These are phyloP conservation scores for Rattus rattus DNA, from an alignment of 2,113 vertebrate species.

Conservation along the genomic window DNA sequence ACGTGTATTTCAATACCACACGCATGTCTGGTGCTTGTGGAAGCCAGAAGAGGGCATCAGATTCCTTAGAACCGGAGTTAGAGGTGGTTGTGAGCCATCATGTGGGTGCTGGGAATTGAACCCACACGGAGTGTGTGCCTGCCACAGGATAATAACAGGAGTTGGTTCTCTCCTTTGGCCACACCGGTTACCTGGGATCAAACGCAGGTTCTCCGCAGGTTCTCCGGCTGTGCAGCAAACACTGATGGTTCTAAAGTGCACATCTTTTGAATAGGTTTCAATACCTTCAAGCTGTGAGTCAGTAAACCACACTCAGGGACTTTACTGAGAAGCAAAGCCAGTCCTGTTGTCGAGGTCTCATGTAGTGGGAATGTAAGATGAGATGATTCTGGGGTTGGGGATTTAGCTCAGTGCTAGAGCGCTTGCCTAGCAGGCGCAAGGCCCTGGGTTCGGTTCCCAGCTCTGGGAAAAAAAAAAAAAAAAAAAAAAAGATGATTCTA, in stretches of 20 bases:
- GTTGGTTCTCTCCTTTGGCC: background rate
- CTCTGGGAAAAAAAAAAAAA: too few relatives aligned
- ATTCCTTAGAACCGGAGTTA: background rate
- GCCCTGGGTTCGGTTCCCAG: too few relatives aligned
- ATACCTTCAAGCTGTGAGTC: background rate
- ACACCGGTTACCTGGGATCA: background rate
- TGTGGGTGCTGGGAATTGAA: background rate
- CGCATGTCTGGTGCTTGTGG: background rate
- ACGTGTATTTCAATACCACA: background rate
- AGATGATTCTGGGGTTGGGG: too few relatives aligned
- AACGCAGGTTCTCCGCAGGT: background rate
- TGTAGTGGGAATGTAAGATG: too few relatives aligned
- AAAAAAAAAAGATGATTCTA: background rate
- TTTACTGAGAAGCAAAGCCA: background rate
- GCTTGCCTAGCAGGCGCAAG: too few relatives aligned
- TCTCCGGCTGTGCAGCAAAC: background rate
- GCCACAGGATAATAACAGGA: background rate
- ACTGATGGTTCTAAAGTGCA: slow-evolving; percentile 4
- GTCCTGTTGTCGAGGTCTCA: background rate
- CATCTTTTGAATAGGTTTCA: slow-evolving; percentile 39
- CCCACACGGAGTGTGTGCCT: background rate
- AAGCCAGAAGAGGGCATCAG: background rate
- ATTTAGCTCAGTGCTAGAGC: too few relatives aligned
- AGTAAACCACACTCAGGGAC: background rate
- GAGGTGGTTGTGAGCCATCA: background rate